These are phyloP conservation scores for Macrostomum lignano DNA, from an alignment of 1,140 invertebrate genomes.

Conservation along the genomic window DNA sequence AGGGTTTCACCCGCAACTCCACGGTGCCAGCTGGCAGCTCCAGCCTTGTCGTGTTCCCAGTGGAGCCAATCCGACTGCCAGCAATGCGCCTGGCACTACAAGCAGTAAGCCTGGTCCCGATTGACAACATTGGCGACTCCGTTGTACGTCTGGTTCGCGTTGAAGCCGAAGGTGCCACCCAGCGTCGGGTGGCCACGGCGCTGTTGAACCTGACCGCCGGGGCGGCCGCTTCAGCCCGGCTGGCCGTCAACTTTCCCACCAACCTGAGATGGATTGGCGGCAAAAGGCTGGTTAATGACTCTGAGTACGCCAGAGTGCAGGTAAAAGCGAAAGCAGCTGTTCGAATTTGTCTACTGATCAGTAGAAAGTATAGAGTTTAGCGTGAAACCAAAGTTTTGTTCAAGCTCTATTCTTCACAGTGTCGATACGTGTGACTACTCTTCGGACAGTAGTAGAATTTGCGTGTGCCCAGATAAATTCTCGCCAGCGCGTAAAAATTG, in stretches of 20 bases:
- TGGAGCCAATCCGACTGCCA: constrained; percentile 1
- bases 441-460: too few relatives aligned
- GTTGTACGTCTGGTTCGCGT: constrained; percentile 5
- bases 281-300: constrained; percentile 1
- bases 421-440: too few relatives aligned
- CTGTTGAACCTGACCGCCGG: constrained; percentile 4
- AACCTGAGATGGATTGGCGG: background rate
- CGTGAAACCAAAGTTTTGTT: too few relatives aligned
- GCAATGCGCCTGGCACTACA: constrained; percentile 5
- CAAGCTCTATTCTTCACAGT: too few relatives aligned
- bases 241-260: background rate
- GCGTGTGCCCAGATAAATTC: too few relatives aligned
- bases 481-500: too few relatives aligned
- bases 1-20: too few relatives aligned
- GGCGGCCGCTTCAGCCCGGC: too few relatives aligned
- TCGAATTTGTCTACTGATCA: too few relatives aligned
- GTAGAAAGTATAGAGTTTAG: too few relatives aligned
- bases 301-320: too few relatives aligned
- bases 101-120: background rate
- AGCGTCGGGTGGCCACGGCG: background rate
- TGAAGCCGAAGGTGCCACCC: constrained; percentile 6
- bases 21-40: background rate
- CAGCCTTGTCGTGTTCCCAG: background rate
- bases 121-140: constrained; percentile 1
- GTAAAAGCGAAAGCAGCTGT: too few relatives aligned